Base-by-base conservation (phyloP, 2,888 invertebrate species). In the Tetanocera ferruginea region DNA sequence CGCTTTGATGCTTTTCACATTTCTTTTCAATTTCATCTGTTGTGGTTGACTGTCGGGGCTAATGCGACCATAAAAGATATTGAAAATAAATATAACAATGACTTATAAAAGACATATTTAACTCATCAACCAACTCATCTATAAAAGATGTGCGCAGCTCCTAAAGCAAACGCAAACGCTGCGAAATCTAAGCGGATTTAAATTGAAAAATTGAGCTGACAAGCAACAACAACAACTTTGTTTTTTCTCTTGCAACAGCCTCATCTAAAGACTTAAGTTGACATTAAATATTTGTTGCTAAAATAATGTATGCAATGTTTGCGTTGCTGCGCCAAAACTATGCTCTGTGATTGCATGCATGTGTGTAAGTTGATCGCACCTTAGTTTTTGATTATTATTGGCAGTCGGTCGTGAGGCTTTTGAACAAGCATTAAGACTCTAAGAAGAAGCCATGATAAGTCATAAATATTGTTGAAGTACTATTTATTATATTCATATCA, bases 1-100 rank as follows among this genome's bases (percentile, higher is more conserved):
- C 64, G 79, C 76, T 70, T 72, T 28, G 23, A 14, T n/a, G 64
- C 31, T 51, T 51, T 49, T n/a, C 57, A 19, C 28, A 73, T 73
- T 73, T 49, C 23, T 60, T 74, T 74, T 74, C 62, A 74, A 51
- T 74, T 62, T 64, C 31, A 31, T 43, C 25, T 9, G 52, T 52
- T 64, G 66, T 25, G 49, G 6, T n/a, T 49, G 49, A 23, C 49
- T 43, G n/a, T 31, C 11, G 11, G 25, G 28, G 52, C 55, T 31
- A 49, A 52, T 28, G 28, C 31, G 9, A 17, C 11, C 71, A 64
- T 43, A 51, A n/a, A 64, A 74, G 25, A n/a, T 23, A 74, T 8
- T 23, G 60, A 25, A 60, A 17, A 14, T 6, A 66, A 66, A 52
- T 23, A 19, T 52, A 52, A 75, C 8, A 25, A 31, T 17, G 64